Evolutionary conservation across 2,797 vertebrate genomes (phyloP).

Genomic region (Moxostoma hubbsi): DNA sequence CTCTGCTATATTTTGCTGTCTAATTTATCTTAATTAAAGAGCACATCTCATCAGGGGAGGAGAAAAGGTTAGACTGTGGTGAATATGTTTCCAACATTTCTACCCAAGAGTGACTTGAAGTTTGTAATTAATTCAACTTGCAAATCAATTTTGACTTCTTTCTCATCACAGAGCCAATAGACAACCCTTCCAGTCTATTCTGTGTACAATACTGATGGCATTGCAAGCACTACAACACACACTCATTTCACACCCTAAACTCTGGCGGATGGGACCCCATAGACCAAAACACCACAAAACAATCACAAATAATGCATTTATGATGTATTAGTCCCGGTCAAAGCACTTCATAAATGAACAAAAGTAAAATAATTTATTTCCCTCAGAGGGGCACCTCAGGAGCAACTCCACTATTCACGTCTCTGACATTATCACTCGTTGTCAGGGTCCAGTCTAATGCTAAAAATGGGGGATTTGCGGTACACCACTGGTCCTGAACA

Average conservation of each 20-base stretch:
- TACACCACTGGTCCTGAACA: slow-evolving; percentile 21
- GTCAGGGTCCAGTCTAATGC: no score
- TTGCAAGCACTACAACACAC: slow-evolving; percentile 20
- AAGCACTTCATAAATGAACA: no score
- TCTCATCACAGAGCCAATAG: not conserved
- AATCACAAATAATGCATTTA: no score
- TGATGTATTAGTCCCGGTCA: no score
- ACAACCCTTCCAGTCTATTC: slow-evolving; percentile 6
- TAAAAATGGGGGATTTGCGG: no score
- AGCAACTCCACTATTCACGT: no score
- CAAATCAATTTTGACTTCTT: slow-evolving; percentile 47
- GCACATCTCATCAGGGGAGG: slow-evolving; percentile 51
- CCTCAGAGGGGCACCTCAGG: no score
- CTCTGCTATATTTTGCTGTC: slow-evolving; percentile 44
- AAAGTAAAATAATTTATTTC: no score
- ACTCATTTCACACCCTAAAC: slow-evolving; percentile 33
- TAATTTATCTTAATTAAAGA: slow-evolving; percentile 65
- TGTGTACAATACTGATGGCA: not conserved
- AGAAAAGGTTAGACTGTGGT: slow-evolving; percentile 41
- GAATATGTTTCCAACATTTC: slow-evolving; percentile 36
- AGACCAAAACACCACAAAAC: no score
- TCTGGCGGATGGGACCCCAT: no score
- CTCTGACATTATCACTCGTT: no score
- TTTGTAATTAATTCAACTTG: slow-evolving; percentile 58
- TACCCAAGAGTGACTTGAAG: slow-evolving; percentile 55